Conservation (phyloP, 1,140 invertebrate species). For the Papilio helenus region DNA sequence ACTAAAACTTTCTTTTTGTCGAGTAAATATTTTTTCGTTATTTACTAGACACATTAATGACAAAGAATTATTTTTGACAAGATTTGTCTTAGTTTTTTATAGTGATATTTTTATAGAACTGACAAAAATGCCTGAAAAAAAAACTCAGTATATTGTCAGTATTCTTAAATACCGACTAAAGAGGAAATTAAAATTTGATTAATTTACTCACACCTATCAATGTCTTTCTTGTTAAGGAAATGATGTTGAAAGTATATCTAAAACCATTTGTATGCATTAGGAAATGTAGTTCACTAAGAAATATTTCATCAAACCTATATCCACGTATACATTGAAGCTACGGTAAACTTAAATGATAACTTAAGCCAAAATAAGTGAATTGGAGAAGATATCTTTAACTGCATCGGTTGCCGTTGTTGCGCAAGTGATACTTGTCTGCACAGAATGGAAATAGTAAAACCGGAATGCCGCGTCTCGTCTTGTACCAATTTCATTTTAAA, state of each 20-base stretch:
- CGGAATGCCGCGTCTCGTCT: constrained; percentile 41
- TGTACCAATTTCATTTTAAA: constrained; percentile 31
- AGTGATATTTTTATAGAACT: too few relatives aligned
- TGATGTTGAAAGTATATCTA: neutral
- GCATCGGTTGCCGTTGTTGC: constrained; percentile 49
- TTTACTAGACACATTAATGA: too few relatives aligned
- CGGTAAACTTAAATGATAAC: neutral
- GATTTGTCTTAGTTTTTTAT: too few relatives aligned
- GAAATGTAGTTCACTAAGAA: neutral
- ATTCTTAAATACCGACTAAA: too few relatives aligned
- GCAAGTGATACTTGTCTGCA: constrained; percentile 57
- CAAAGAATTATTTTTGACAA: too few relatives aligned
- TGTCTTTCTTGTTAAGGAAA: neutral
- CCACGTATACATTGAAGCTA: neutral
- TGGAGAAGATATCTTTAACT: constrained; percentile 43
- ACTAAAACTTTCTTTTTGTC: neutral
- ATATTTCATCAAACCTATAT: too few relatives aligned
- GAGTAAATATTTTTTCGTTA: too few relatives aligned
- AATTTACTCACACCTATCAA: too few relatives aligned
- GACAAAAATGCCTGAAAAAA: too few relatives aligned
- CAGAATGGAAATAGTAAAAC: constrained; percentile 57
- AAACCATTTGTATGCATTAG: neutral
- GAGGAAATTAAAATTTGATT: too few relatives aligned
- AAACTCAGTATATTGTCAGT: too few relatives aligned
- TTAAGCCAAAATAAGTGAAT: constrained; percentile 17